These are phyloP conservation scores for Rhabdomys dilectus DNA, from an alignment of 2,113 vertebrate species.

Conservation along the genomic window DNA sequence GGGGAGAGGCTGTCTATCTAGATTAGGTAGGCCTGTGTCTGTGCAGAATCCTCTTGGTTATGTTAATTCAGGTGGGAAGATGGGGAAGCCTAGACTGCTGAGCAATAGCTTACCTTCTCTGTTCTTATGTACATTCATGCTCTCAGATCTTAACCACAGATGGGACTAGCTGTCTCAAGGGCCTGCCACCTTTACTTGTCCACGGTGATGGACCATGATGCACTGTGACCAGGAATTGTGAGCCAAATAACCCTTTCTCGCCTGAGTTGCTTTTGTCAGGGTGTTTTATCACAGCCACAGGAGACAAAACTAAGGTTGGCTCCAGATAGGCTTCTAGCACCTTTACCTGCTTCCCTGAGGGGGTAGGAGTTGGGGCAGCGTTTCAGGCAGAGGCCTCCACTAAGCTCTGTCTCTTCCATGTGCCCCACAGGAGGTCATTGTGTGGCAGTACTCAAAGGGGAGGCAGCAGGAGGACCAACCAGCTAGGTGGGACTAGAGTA, in stretches of 20 bases:
- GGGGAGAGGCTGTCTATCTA: neutral
- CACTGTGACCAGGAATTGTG: neutral
- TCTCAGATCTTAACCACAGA: accelerated
- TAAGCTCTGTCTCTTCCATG: neutral
- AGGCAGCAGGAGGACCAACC: neutral
- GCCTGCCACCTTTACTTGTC: neutral
- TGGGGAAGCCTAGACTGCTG: neutral
- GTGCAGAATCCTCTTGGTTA: neutral
- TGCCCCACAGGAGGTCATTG: neutral
- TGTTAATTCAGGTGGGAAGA: neutral
- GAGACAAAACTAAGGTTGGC: neutral
- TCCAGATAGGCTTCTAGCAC: accelerated
- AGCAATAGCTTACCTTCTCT: no score
- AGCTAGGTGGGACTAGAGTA: neutral
- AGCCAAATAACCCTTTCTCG: neutral
- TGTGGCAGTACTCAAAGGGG: neutral
- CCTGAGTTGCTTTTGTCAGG: neutral
- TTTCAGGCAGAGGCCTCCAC: neutral
- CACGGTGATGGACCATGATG: neutral
- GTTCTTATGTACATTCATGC: no score
- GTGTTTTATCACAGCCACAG: neutral
- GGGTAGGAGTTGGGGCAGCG: neutral
- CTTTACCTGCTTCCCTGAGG: neutral
- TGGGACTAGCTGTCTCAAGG: neutral
- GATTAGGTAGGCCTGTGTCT: neutral